phyloP scores from a whole-genome alignment of 2,113 vertebrate genomes.

The Numenius arquata region DNA sequence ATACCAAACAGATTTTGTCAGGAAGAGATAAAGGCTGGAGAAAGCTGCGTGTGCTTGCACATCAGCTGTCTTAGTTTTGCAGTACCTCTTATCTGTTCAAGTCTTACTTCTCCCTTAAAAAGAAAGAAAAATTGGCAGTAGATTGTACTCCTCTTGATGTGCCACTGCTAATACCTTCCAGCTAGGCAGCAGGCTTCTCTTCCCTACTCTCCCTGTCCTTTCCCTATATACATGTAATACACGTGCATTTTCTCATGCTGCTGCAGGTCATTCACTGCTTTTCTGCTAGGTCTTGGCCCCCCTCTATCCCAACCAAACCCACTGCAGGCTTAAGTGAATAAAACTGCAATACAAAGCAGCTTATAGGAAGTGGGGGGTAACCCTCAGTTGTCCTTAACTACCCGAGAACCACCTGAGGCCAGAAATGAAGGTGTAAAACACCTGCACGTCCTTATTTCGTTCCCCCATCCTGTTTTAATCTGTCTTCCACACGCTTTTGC shows the following conservation, averaged over 20 bases:
- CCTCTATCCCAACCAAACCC: neutral
- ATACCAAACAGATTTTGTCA: neutral
- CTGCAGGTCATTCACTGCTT: neutral
- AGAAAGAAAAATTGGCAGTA: neutral
- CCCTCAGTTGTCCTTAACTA: neutral
- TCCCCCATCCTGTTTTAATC: neutral
- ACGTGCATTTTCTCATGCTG: neutral
- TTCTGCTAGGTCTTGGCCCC: neutral
- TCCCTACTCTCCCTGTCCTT: neutral
- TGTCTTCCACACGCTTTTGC: neutral
- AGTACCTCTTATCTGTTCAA: neutral
- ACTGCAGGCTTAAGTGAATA: neutral
- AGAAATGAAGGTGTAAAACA: neutral
- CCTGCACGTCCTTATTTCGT: neutral
- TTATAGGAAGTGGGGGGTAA: rapidly evolving
- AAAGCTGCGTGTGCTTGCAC: neutral
- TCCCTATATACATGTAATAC: rapidly evolving
- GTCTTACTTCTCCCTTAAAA: neutral
- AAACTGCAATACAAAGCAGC: neutral
- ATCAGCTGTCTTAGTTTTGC: neutral
- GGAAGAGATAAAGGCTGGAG: neutral
- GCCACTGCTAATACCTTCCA: neutral
- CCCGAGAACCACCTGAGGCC: neutral
- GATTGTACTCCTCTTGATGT: neutral
- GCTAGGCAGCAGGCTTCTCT: neutral